Base-by-base conservation (phyloP, 2,797 vertebrate genomes). In the Sebastes iracundus region DNA sequence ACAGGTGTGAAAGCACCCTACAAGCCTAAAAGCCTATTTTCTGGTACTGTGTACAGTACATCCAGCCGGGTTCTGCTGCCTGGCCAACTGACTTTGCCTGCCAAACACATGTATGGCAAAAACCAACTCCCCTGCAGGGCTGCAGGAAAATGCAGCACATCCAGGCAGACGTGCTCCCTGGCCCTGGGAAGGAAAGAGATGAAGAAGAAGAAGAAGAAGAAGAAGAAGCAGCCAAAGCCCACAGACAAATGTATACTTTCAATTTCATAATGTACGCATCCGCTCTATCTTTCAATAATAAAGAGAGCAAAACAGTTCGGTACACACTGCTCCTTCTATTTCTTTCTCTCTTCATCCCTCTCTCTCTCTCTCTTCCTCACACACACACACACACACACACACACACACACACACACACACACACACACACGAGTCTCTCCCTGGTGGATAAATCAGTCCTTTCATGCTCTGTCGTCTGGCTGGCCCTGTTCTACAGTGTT, bases 361-460 rank as follows among this genome's bases (percentile, higher is more conserved):
- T 4, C 27, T 42, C 42, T 58, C 32, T 58, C 32, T 64, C 67
- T 38, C 32, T 69, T 18, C 6, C 25, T 28, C 69, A 60, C 27
- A 4, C 49, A 6, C n/a, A 6, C 55, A 14, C 27, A 63, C 46
- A 49, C 72, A 56, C 61, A 71, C 60, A 73, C 76, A 74, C 80
- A 70, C 28, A 20, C 22, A 56, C 61, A 71, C 60, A 73, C 80
- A 70, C 28, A 20, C 23, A 32, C 30, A 32, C 30, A 32, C 30
- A 32, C 65, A 72, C 77, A 75, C 80, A 71, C 30, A n/a, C 23
- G 1, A 73, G 60, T 70, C 74, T 61, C 80, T 93, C 87, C 87
- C 87, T 38, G 52, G 83, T 90, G 90, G 91, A 93, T 94, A 93
- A 95, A 95, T 93, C 91, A 92, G 79, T 86, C 86, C 90, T 93